These are phyloP conservation scores for Pangasianodon hypophthalmus DNA, from an alignment of 2,113 vertebrate species.

Conservation along the genomic window DNA sequence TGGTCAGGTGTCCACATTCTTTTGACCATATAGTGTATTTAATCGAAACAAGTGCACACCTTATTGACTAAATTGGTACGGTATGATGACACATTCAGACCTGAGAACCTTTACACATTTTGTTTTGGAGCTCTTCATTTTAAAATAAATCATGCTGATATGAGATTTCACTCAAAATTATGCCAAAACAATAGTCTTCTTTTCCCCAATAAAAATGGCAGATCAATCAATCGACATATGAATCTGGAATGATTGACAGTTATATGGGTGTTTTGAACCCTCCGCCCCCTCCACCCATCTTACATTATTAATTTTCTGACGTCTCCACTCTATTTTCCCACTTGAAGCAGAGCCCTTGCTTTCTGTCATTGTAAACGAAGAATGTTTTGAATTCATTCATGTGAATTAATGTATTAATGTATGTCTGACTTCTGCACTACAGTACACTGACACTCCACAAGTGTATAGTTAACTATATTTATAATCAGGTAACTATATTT, in stretches of 20 bases:
- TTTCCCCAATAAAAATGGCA: background rate
- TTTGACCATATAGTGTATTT: background rate
- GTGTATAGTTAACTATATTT: no score
- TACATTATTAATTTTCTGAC: background rate
- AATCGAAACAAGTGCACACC: background rate
- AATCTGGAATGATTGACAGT: background rate
- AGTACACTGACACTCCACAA: no score
- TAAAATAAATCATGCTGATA: background rate
- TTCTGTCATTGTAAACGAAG: background rate
- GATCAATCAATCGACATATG: background rate
- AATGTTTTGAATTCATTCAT: no score
- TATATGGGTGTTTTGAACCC: background rate
- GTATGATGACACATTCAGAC: background rate
- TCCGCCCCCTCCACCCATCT: background rate
- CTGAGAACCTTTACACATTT: background rate
- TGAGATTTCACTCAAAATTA: background rate
- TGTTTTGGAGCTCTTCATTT: background rate
- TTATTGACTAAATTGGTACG: background rate
- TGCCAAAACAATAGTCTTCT: background rate
- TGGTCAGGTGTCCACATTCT: background rate
- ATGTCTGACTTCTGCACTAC: no score
- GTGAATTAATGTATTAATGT: no score
- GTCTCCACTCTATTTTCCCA: background rate
- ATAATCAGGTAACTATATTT: no score
- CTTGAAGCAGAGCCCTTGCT: background rate